Base-by-base conservation (phyloP, 2,113 vertebrate genomes). In the Gambusia affinis region DNA sequence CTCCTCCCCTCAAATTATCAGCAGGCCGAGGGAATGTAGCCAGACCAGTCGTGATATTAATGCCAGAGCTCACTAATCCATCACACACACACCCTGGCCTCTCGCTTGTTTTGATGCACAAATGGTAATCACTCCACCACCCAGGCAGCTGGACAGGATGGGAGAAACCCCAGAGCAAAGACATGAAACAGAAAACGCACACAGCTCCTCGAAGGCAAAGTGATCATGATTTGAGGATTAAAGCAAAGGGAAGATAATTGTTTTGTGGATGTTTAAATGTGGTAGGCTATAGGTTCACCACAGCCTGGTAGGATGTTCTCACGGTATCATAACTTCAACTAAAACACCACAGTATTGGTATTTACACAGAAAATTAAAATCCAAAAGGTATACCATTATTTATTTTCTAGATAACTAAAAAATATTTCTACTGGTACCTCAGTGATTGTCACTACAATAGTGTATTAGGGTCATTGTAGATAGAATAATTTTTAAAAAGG, bases 1-100 rank as follows among this genome's bases (percentile, higher is more conserved):
- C 96, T 96, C 96, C 97, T 94, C 96, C 97, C 96, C 95, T 95
- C 95, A 95, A 97, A 97, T 97, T 97, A 97, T 94, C 93, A 94
- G 88, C 93, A 83, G 94, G 95, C 96, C 92, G 89, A 92, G 94
- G 90, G 80, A 94, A 96, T 95, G 96, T 95, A 95, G 95, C 94
- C 94, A 92, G 94, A 94, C 92, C 93, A 94, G 95, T 94, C 92
- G 79, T 81, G 93, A 96, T 95, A 96, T 94, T 95, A 94, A 95
- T 95, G 94, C 95, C 94, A 95, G 96, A 92, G 81, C 95, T 92
- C 2, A 86, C 85, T 98, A 98, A 99, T 98, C 97, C 96, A 92
- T 95, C 95, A 92, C 81, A 95, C 90, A 96, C 84, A 19, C 44
- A 47, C 44, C 12, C 42, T 19, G 95, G 96, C 95, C 95, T 96